Conservation (phyloP, 2,113 vertebrate species). For the Emberiza fucata region DNA sequence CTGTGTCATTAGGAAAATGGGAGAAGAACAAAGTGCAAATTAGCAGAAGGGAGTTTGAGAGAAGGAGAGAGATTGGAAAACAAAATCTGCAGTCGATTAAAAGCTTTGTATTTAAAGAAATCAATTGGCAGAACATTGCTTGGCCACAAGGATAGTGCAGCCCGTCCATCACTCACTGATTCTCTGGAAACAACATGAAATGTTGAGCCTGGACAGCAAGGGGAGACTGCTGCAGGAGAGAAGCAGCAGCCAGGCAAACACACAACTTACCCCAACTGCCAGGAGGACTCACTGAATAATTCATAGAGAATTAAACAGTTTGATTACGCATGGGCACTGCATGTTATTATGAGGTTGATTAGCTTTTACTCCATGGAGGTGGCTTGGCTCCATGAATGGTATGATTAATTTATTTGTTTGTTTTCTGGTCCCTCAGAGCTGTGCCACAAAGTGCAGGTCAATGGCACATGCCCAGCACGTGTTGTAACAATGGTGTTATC, state of each 20-base stretch:
- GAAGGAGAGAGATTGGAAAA: neutral
- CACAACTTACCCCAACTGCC: neutral
- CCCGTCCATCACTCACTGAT: neutral
- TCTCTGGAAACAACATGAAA: neutral
- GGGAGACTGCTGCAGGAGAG: neutral
- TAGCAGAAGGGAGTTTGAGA: neutral
- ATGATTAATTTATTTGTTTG: constrained; percentile 14
- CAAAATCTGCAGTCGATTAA: constrained; percentile 50
- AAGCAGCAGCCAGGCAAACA: neutral
- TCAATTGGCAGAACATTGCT: constrained; percentile 36
- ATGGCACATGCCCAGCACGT: neutral
- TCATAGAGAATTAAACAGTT: constrained; percentile 42
- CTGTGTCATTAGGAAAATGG: constrained; percentile 60
- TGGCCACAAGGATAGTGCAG: neutral
- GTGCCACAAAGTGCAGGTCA: neutral
- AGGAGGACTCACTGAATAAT: constrained; percentile 58
- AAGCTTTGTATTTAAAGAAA: constrained; percentile 50
- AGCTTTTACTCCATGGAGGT: neutral
- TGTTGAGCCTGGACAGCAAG: neutral
- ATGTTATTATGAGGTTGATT: neutral
- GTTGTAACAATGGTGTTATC: neutral
- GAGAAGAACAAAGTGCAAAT: constrained; percentile 30
- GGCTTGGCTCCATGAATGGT: neutral
- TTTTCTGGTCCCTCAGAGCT: neutral
- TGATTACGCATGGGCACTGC: neutral